Base-by-base conservation (phyloP, 2,797 vertebrate species). In the Peromyscus melanophrys region DNA sequence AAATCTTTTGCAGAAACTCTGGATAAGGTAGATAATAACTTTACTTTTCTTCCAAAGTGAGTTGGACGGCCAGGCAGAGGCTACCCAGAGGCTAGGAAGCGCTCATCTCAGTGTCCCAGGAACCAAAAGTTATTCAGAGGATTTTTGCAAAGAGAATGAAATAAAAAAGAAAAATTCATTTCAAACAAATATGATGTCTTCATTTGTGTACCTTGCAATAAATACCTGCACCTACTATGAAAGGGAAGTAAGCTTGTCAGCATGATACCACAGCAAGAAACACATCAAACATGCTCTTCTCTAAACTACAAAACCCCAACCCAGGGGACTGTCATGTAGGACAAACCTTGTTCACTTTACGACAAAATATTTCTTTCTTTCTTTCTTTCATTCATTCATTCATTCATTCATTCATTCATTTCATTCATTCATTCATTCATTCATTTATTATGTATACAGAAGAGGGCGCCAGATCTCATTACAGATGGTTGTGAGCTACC, bases 241-340 rank as follows among this genome's bases (percentile, higher is more conserved):
- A 95, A 94, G 52, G 34, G 43, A 88, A 65, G 40, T 14, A 29
- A 80, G n/a, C 14, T 21, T 75, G 76, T 31, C 61, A 76, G 73
- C n/a, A 73, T 14, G 86, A 57, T 29, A 61, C 6, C 14, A 16
- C 8, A 85, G 61, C 31, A 90, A 89, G 59, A 94, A 61, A 77
- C 73, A 5, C 29, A 90, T n/a, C 67, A 95, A 37, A 37, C 55
- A 87, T 6, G 52, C 2, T 85, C 61, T 75, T 71, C 17, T 5
- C 92, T 65, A 61, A 88, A 67, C 27, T 29, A 85, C 76, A 94
- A 73, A 97, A 76, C 8, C 67, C 84, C 92, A 82, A 67, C 8
- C 2, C 34, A 78, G n/a, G 34, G 49, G 23, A 75, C 85, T 82
- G 67, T 61, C 27, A 12, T 9, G 52, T 4, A 3, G 16, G 71